Base-by-base conservation (phyloP, 2,113 vertebrate species). In the Heloderma charlesbogerti region DNA sequence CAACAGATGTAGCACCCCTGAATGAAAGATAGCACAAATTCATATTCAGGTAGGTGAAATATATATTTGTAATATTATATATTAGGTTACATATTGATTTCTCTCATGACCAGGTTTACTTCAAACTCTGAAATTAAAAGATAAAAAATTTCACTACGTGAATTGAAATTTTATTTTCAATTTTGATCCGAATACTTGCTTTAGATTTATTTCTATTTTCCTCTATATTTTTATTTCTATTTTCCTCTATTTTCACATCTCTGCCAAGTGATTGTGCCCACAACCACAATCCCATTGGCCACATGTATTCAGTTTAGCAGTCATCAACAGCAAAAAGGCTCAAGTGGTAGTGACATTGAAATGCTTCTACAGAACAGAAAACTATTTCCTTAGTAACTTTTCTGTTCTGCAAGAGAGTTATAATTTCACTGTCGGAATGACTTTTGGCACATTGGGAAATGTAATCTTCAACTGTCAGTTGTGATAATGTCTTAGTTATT, bases 1-100 rank as follows among this genome's bases (percentile, higher is more conserved):
- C 98, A 96, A 98, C 97, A 87, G 98, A 98, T 90, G 98, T 98
- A 95, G 98, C 98, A 94, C 98, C 98, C 96, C 98, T 98, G 96
- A 89, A 97, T 92, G 88, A 84, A 93, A 91, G 48, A 66, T 13
- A 86, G 25, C 91, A 90, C 27, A 88, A 45, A 95, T 90, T 92
- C 83, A 92, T 8, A 86, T 79, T 92, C 4, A 81, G 0, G 0
- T n/a, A 91, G 90, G 85, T 93, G 0, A 0, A 93, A 90, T 77
- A 88, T 6, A 63, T 81, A 72, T 90, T 60, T 81, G 89, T 92
- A 94, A 71, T 93, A 40, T 81, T 29, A 57, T 92, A 20, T 34
- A 82, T 86, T 20, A 57, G 34, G 69, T 71, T 80, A 77, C 54
- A 34, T 29, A 63, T 45, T n/a, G 27, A 16, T 25, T 57, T 67